Conservation (phyloP, 2,888 invertebrate species). For the Limnephilus auricula region DNA sequence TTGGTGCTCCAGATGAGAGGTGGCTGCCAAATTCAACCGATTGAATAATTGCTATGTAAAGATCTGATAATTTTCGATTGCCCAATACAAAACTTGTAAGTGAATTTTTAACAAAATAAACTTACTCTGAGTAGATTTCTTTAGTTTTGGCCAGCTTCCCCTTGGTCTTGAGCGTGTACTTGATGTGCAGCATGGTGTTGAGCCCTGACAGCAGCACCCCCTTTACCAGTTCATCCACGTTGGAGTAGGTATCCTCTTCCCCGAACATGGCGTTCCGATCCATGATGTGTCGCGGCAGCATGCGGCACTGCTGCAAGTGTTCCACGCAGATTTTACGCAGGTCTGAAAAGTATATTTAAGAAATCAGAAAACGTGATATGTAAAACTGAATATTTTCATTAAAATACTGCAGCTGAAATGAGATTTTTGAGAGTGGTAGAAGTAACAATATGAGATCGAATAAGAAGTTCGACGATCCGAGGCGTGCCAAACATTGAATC, state of each 20-base stretch:
- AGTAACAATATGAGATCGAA: no score
- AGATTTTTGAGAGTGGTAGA: no score
- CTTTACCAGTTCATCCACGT: constrained; percentile 78
- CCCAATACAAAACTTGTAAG: no score
- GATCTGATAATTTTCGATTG: no score
- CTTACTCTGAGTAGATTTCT: constrained; percentile 77
- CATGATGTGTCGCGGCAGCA: constrained; percentile 68
- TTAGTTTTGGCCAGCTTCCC: constrained; percentile 75
- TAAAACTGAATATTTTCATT: neutral
- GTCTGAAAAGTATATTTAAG: constrained; percentile 71
- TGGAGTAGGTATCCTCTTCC: constrained; percentile 75
- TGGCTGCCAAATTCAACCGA: no score
- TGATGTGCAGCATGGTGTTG: constrained; percentile 76
- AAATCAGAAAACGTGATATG: neutral
- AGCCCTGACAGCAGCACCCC: constrained; percentile 79
- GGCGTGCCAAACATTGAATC: no score
- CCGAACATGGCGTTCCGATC: constrained; percentile 68
- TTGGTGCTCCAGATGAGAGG: no score
- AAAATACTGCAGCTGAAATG: no score
- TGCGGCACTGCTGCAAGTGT: constrained; percentile 75
- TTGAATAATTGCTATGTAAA: no score
- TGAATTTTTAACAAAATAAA: neutral
- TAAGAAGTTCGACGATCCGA: no score
- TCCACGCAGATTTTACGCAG: constrained; percentile 77
- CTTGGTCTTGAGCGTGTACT: constrained; percentile 75